phyloP scores from a whole-genome alignment of 1,140 invertebrate species.

The Drosophila repletoides region DNA sequence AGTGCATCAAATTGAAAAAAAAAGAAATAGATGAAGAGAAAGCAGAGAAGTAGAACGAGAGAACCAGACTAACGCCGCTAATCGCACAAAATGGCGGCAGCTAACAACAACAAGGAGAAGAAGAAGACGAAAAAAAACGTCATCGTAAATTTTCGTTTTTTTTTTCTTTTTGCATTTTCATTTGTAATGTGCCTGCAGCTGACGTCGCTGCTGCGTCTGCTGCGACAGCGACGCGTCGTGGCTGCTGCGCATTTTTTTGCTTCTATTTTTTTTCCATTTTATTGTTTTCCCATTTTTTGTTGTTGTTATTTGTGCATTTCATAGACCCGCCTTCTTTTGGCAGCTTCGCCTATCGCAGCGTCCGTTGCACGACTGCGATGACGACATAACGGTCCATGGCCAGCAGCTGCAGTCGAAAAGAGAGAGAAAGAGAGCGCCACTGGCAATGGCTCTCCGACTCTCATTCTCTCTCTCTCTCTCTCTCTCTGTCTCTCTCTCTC shows the following conservation, averaged over 20 bases:
- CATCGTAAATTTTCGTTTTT: slow-evolving; percentile 61
- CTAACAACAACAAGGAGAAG: slow-evolving; percentile 3
- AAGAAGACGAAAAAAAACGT: slow-evolving; percentile 12
- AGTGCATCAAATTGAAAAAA: slow-evolving; percentile 35
- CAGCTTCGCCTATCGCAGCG: slow-evolving; percentile 70
- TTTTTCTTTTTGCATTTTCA: slow-evolving; percentile 9
- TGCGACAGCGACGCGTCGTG: neutral
- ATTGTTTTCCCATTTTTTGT: slow-evolving; percentile 18
- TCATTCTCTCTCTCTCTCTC: neutral
- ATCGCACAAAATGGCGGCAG: slow-evolving; percentile 76
- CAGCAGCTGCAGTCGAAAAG: slow-evolving; percentile 50
- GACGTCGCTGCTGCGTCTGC: slow-evolving; percentile 31
- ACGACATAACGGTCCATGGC: slow-evolving; percentile 26
- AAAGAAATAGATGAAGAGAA: slow-evolving; percentile 6
- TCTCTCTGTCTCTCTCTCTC: neutral
- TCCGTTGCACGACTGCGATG: slow-evolving; percentile 45
- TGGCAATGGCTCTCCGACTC: too few relatives aligned
- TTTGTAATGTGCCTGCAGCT: slow-evolving; percentile 13
- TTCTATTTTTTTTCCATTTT: slow-evolving; percentile 18
- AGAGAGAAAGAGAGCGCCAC: slow-evolving; percentile 29
- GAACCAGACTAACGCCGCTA: slow-evolving; percentile 45
- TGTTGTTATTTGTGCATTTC: slow-evolving; percentile 56
- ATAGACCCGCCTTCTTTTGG: slow-evolving; percentile 78
- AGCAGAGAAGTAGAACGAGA: slow-evolving; percentile 1
- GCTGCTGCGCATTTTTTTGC: slow-evolving; percentile 19